Evolutionary conservation across 2,888 invertebrate species (phyloP), one percentile per base, ranked within the genome.

Genomic region (Agrotis exclamationis): DNA sequence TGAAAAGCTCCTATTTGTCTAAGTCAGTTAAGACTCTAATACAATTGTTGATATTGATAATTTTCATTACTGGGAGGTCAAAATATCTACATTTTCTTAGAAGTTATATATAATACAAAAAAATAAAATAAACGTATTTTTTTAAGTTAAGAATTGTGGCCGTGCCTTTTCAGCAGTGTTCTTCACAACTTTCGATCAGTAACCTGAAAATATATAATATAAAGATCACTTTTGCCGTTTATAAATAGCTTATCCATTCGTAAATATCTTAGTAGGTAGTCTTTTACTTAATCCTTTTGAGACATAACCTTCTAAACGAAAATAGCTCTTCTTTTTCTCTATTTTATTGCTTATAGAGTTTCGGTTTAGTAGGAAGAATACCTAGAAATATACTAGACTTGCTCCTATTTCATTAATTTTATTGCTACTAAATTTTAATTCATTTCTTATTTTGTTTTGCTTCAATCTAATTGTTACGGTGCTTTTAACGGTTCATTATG

Each of bases 401-500:
- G 9, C n/a, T 63, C 14, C 45, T 50, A n/a, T n/a, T 48, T 22
- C 53, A 54, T 65, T 33, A 1, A n/a, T 57, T 54, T 72, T 79
- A 63, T 59, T 28, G 48, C 54, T 51, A 59, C 9, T 39, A 64
- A 50, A 47, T 50, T 66, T 3, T 50, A 70, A 48, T 28, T 24
- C 24, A 28, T 69, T 70, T 39, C 9, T 39, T 39, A 39, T 39
- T 76, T 18, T 66, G 53, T 47, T 28, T 57, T 63, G 57, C 60
- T 48, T 33, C 53, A 62, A 64, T 54, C 63, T 71, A 75, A 70
- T 53, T 63, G 64, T 82, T 78, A 73, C 59, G 63, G 64, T 33
- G 70, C 63, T 75, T 75, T 68, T 82, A 80, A 82, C 78, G 82
- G 82, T 78, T 62, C 47, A 44, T 54, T 59, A 14, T 51, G 54